Evolutionary conservation across 2,797 vertebrate genomes (phyloP).

Genomic region (Psittacula echo): DNA sequence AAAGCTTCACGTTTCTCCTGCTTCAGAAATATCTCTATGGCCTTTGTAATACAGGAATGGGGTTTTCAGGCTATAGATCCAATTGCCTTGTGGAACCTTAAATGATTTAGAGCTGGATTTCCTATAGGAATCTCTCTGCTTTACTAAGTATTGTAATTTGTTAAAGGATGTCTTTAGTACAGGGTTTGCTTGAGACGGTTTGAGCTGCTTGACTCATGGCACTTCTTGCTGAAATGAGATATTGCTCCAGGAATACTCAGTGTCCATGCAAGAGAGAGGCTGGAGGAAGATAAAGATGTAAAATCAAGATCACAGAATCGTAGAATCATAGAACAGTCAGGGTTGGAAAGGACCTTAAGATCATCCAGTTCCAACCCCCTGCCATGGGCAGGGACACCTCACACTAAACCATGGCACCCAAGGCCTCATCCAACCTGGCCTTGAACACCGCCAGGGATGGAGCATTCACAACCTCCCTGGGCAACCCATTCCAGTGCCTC

Average conservation of each 20-base stretch:
- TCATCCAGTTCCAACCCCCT: too few relatives aligned
- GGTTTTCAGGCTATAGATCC: neutral
- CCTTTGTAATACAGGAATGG: neutral
- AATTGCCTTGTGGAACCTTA: neutral
- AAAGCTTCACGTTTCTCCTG: neutral
- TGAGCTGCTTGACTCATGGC: neutral
- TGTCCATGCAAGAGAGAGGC: neutral
- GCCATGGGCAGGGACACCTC: too few relatives aligned
- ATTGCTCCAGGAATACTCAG: neutral
- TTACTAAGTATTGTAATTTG: neutral
- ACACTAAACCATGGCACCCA: too few relatives aligned
- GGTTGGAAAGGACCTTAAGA: too few relatives aligned
- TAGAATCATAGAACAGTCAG: too few relatives aligned
- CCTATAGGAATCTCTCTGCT: fast-evolving
- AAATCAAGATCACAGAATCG: neutral
- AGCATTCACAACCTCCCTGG: too few relatives aligned
- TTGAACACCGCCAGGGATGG: too few relatives aligned
- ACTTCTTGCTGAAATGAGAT: neutral
- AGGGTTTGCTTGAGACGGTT: neutral
- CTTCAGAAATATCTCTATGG: neutral
- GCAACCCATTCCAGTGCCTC: too few relatives aligned
- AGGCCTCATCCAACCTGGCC: too few relatives aligned
- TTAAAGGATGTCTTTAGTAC: neutral
- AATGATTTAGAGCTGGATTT: neutral
- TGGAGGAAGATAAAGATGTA: neutral